Base-by-base conservation (phyloP, 1,140 invertebrate genomes). In the Mizuhopecten yessoensis region DNA sequence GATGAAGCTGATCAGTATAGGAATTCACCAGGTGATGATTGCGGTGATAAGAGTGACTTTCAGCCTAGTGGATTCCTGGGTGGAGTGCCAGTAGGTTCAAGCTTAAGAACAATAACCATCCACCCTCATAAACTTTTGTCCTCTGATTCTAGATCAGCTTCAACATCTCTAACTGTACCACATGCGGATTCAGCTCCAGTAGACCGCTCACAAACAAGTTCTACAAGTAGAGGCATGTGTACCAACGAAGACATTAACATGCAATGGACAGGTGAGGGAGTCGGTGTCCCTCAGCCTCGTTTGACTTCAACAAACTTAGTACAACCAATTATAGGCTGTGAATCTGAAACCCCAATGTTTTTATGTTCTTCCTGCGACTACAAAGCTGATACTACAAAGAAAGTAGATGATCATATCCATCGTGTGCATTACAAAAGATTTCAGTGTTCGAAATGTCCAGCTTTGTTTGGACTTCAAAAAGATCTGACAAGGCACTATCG, bases 391-490 rank as follows among this genome's bases (percentile, higher is more conserved):
- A 92, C 87, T 33, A 86, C 49, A 33, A 89, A 92, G 86, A 89
- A 90, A 33, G 49, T 92, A 3, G 87, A 90, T 13, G 89, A 90
- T 34, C 91, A 92, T 57, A 89, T 89, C 57, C 88, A 90, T 17
- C 34, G 91, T 75, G 88, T 92, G 45, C 91, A 92, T 42, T 88
- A 45, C 86, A 90, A 90, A 34, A 87, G 89, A 42, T 92, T 90
- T 89, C n/a, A 88, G n/a, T 92, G 91, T 89, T 34, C 39, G 0
- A 45, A 90, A 49, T 92, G 91, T 89, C 34, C 75, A 20, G 88
- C 91, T 34, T 89, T 87, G 75, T 92, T 92, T 90, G 91, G 91
- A 34, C 75, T 92, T 23, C 34, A 34, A 10, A 92, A 92, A 87
- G 91, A 92, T 86, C 36, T 92, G 34, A 90, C 90, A 34, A 39